Evolutionary conservation across 2,797 vertebrate species (phyloP), one percentile per base, ranked within the genome.

Genomic region (Pangasius djambal): DNA sequence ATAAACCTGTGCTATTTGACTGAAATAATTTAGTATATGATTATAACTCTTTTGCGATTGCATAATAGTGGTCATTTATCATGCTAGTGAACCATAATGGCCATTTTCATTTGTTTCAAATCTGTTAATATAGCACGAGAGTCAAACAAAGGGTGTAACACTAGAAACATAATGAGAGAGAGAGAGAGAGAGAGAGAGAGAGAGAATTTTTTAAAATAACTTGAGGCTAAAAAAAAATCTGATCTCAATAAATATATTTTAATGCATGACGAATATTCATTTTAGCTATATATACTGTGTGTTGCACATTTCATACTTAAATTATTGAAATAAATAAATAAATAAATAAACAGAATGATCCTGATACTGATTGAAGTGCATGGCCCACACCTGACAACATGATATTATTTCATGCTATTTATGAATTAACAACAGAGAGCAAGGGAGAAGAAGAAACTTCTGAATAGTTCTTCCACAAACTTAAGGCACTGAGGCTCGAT

Each of bases 401-500:
- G 25, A 83, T 85, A 69, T 75, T 28, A 79, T 55, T 72, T 4
- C 7, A 5, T 20, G 3, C 77, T 20, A 57, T 6, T 37, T 4
- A 7, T 31, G 48, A 8, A 34, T 10, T 37, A 22, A 4, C 16
- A 1, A 84, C 15, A 1, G 72, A 85, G 83, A 63, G 25, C 78
- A 57, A 88, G 74, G 65, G 78, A 72, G n/a, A 34, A 28, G 67
- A 89, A 84, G 69, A 90, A 90, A 91, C 82, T 92, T 94, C 89
- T 61, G 89, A 94, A 93, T 91, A 93, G 92, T 92, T 94, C 92
- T 92, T 83, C 91, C 93, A 92, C 93, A 94, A 95, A 95, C 94
- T 96, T 94, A 75, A 88, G 94, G 95, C 92, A 92, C 93, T n/a
- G 59, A 91, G 92, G 48, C 77, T 87, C 91, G 96, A 96, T 96